Evolutionary conservation across 1,140 invertebrate species (phyloP).

Genomic region (Drosophila tsacasi): DNA sequence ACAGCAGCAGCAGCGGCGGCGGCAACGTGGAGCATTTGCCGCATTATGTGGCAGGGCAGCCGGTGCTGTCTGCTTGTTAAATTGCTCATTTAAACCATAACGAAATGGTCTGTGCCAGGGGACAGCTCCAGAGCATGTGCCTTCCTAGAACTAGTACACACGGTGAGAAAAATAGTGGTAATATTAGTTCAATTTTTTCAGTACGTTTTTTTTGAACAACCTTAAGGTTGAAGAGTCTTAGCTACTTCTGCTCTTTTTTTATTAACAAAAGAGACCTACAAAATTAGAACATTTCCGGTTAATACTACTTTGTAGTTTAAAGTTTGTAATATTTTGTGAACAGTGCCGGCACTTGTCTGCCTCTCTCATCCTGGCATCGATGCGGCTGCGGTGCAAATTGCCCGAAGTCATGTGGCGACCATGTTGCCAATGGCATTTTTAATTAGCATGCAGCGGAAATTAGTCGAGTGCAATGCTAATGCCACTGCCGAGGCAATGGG

Average conservation of each 20-base stretch:
- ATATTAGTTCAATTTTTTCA: not conserved
- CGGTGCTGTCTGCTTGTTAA: slow-evolving; percentile 78
- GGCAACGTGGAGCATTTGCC: slow-evolving; percentile 41
- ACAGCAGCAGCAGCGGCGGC: slow-evolving; percentile 44
- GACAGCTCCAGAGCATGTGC: slow-evolving; percentile 65
- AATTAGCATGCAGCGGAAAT: slow-evolving; percentile 79
- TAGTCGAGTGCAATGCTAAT: slow-evolving; percentile 46
- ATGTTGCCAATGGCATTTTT: slow-evolving; percentile 69
- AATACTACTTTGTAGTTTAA: not conserved
- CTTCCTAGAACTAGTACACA: slow-evolving; percentile 68
- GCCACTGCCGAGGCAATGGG: slow-evolving; percentile 31
- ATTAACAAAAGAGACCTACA: too few relatives aligned
- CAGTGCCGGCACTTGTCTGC: slow-evolving; percentile 55
- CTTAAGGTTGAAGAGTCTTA: too few relatives aligned
- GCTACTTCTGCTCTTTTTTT: too few relatives aligned
- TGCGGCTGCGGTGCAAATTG: slow-evolving; percentile 64
- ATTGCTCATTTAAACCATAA: slow-evolving; percentile 83
- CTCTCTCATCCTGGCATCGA: slow-evolving; percentile 12
- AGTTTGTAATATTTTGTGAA: not conserved
- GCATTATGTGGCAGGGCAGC: slow-evolving; percentile 55
- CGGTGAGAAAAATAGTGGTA: slow-evolving; percentile 4
- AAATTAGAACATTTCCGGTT: too few relatives aligned
- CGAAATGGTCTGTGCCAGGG: slow-evolving; percentile 63
- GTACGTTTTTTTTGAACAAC: too few relatives aligned
- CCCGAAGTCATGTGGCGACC: slow-evolving; percentile 62